Evolutionary conservation across 2,113 vertebrate species (phyloP).

Genomic region (Anoplopoma fimbria): DNA sequence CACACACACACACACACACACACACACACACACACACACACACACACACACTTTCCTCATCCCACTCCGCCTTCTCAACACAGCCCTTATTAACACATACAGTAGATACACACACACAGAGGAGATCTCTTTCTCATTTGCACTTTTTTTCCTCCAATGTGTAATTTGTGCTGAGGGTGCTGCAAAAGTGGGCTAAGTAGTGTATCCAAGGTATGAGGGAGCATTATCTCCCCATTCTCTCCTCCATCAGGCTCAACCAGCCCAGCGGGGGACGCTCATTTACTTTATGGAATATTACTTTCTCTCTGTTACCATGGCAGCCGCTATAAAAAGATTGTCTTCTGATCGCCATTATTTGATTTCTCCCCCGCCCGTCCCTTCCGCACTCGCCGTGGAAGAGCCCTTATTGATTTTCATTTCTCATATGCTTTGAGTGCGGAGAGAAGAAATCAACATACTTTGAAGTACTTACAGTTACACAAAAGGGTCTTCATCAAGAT

Average conservation of each 20-base stretch:
- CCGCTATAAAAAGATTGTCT: slow-evolving; percentile 83
- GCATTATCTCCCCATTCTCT: slow-evolving; percentile 64
- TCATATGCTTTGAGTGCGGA: slow-evolving; percentile 72
- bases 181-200: slow-evolving; percentile 75
- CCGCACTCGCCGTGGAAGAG: slow-evolving; percentile 57
- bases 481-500: slow-evolving; percentile 11
- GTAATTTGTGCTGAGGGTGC: slow-evolving; percentile 70
- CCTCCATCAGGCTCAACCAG: slow-evolving; percentile 77
- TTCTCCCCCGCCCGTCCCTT: slow-evolving; percentile 3
- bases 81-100: slow-evolving; percentile 33
- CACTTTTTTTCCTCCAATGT: slow-evolving; percentile 62
- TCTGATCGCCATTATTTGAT: slow-evolving; percentile 79
- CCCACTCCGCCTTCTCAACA: slow-evolving; percentile 42
- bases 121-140: slow-evolving; percentile 51
- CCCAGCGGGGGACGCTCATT: slow-evolving; percentile 81
- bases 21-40: neutral
- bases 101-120: slow-evolving; percentile 35
- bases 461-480: slow-evolving; percentile 55
- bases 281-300: slow-evolving; percentile 84
- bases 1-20: neutral
- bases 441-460: slow-evolving; percentile 70
- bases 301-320: slow-evolving; percentile 84
- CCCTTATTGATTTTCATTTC: slow-evolving; percentile 82
- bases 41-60: slow-evolving; percentile 3
- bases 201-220: slow-evolving; percentile 62